Conservation (phyloP, 2,797 vertebrate species). For the Bufotes viridis region DNA sequence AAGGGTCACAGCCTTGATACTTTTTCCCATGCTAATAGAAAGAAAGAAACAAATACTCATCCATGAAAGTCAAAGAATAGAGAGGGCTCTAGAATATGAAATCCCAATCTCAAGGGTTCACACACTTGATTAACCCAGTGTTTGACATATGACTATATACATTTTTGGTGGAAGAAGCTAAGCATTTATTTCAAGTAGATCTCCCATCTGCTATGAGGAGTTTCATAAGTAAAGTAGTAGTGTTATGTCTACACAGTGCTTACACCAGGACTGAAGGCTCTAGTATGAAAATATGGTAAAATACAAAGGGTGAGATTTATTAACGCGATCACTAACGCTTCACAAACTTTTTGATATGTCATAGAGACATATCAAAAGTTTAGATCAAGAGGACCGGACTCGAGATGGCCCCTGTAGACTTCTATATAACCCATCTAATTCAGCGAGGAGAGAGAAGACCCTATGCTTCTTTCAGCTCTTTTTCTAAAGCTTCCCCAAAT, state of each 20-base stretch:
- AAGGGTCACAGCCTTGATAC: constrained; percentile 38
- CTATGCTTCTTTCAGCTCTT: no score
- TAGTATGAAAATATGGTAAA: background rate
- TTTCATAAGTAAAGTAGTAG: background rate
- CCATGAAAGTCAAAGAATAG: constrained; percentile 36
- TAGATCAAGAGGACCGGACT: no score
- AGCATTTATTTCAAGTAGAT: background rate
- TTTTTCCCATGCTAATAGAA: constrained; percentile 42
- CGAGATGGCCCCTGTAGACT: no score
- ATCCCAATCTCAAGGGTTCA: constrained; percentile 27
- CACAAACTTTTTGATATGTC: no score
- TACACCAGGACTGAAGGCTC: background rate
- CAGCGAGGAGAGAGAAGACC: no score
- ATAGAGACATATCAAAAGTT: no score
- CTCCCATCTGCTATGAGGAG: background rate
- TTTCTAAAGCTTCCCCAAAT: no score
- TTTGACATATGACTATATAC: background rate
- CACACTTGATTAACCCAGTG: constrained; percentile 31
- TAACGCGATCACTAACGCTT: no score
- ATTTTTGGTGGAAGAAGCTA: background rate
- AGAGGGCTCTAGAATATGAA: constrained; percentile 42
- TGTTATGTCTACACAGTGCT: background rate
- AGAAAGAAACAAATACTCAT: constrained; percentile 51
- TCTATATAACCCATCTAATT: no score
- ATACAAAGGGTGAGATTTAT: no score